A percentile compares a stretch with the other conserved stretches of the same genome.
These are phyloP conservation scores for Gymnodraco acuticeps DNA, from an alignment of 2,797 vertebrate genomes.

Conservation along the genomic window DNA sequence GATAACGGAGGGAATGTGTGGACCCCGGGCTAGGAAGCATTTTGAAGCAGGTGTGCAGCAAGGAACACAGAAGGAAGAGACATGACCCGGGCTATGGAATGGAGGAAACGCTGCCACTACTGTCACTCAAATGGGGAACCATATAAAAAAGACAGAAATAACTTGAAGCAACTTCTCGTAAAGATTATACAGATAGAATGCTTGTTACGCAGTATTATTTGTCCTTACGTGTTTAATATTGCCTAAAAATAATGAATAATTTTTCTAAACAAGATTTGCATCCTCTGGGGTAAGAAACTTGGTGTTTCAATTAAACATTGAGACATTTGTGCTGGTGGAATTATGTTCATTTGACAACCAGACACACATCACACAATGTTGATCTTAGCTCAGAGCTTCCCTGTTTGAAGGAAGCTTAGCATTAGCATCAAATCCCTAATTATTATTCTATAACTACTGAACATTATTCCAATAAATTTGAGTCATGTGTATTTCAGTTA, in stretches of 20 bases:
- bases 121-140: background rate
- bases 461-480: too few species aligned
- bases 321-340: too few species aligned
- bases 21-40: background rate
- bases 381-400: background rate
- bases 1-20: background rate
- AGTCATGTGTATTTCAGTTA: too few species aligned
- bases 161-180: background rate
- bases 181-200: background rate
- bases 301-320: too few species aligned
- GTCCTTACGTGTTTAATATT: background rate
- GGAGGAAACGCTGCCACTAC: background rate
- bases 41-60: conserved; percentile 12
- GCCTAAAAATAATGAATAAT: background rate
- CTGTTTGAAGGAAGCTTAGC: too few species aligned
- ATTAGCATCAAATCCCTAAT: background rate
- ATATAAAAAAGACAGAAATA: background rate
- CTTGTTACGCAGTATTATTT: background rate
- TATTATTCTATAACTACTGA: background rate
- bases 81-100: background rate
- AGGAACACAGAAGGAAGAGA: background rate
- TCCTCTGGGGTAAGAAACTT: background rate
- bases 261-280: background rate
- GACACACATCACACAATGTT: background rate
- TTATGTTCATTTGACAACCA: background rate